phyloP scores from a whole-genome alignment of 2,113 vertebrate genomes.

The Lepisosteus osseus region DNA sequence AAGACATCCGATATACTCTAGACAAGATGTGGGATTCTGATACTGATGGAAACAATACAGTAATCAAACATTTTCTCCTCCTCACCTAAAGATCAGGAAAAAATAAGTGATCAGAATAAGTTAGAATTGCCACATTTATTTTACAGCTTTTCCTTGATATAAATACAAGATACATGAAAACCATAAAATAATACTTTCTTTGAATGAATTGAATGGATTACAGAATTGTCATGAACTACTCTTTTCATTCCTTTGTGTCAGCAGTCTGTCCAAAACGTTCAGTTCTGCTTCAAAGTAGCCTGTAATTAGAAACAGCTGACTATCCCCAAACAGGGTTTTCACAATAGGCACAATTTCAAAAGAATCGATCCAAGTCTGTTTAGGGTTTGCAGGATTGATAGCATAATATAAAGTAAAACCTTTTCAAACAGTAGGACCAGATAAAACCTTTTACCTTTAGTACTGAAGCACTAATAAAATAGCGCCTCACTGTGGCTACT shows the following conservation, averaged over 20 bases:
- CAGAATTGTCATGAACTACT: background rate
- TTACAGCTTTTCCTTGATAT: background rate
- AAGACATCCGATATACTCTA: no score
- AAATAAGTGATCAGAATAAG: background rate
- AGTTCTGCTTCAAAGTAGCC: background rate
- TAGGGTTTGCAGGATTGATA: background rate
- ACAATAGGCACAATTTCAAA: background rate
- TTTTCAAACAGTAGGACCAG: no score
- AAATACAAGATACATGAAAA: background rate
- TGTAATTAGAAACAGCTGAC: slow-evolving; percentile 9
- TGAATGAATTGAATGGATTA: background rate
- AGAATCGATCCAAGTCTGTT: background rate
- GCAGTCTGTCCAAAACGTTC: slow-evolving; percentile 7
- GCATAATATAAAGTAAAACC: background rate
- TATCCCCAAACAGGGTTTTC: background rate
- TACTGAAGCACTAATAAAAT: slow-evolving; percentile 11
- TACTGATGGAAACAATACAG: background rate
- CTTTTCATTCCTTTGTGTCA: background rate
- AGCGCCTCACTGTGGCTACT: slow-evolving; percentile 33
- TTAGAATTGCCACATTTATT: background rate
- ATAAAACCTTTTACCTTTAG: background rate
- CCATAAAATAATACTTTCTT: background rate
- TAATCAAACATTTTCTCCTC: background rate
- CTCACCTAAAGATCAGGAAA: background rate
- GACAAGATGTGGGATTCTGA: no score